Evolutionary conservation across 2,888 invertebrate genomes (phyloP).

Genomic region (Keiferia lycopersicella): DNA sequence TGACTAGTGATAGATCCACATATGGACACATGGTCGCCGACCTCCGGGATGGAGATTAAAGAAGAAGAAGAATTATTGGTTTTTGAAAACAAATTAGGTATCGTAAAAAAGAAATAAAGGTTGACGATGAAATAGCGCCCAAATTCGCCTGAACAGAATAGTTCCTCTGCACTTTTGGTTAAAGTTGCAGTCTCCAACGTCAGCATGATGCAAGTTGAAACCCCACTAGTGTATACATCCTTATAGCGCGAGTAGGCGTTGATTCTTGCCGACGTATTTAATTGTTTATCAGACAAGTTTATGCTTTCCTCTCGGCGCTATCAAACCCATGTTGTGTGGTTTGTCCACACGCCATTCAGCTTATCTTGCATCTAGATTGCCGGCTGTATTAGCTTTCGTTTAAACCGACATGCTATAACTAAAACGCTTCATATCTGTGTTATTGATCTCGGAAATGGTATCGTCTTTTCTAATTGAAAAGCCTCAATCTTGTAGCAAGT

Average conservation of each 20-base stretch:
- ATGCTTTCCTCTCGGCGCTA: constrained; percentile 45
- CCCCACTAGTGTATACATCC: neutral
- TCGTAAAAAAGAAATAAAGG: no score
- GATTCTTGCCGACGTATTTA: constrained; percentile 36
- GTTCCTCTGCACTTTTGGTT: no score
- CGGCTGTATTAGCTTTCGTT: constrained; percentile 22
- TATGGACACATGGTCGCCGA: no score
- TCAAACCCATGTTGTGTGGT: constrained; percentile 33
- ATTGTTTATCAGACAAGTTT: constrained; percentile 45
- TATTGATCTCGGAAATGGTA: neutral
- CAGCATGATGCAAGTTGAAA: no score
- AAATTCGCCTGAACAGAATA: no score
- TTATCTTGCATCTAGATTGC: constrained; percentile 38
- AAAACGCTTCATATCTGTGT: constrained; percentile 3
- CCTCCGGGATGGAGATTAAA: no score
- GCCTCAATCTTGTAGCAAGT: neutral
- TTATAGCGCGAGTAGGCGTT: constrained; percentile 1
- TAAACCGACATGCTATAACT: constrained; percentile 1
- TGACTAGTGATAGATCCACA: no score
- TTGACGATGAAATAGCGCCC: no score
- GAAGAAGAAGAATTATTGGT: no score
- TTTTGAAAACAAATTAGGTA: no score
- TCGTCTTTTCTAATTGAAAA: neutral
- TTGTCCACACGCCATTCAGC: constrained; percentile 43
- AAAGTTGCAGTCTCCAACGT: no score